Evolutionary conservation across 2,113 vertebrate genomes (phyloP), one percentile per base, ranked within the genome.

Genomic region (Cyprinodon brontotheroides): DNA sequence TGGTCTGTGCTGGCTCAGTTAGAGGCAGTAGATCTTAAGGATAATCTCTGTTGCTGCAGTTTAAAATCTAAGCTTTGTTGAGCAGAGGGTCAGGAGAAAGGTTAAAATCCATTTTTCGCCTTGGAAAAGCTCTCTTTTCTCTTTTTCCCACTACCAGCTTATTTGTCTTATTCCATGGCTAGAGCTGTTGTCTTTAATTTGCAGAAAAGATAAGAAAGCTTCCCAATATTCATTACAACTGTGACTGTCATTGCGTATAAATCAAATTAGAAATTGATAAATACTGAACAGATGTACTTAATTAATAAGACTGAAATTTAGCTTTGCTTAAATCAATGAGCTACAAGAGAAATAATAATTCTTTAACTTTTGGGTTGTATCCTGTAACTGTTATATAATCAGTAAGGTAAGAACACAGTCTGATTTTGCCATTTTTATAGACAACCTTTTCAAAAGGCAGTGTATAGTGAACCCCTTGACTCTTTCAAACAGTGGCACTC

Each of bases 21-120:
- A 70, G 65, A 84, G 72, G 50, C 11, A 4, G 69, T 36, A 50
- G 69, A 85, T 80, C 71, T 78, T 57, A 41, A 40, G 48, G 67
- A 81, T 87, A 85, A 82, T 83, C 72, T 67, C 68, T 65, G 61
- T 71, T 81, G 75, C 40, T 63, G 79, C 65, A 62, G 66, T 61
- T 78, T 82, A 50, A 80, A 83, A 65, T 10, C 5, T 12, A 40
- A 40, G 47, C 41, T 83, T 86, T 80, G 70, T 66, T 65, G 59
- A 73, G 47, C 57, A 74, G 68, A 76, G 62, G 43, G 62, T 84
- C 65, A 81, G 53, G 77, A 78, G 65, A 63, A 76, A 70, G 77
- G 63, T 78, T 70, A 68, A 77, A 80, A 80, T 41, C 61, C 40
- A 66, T 47, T 36, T 13, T 38, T 17, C 70, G 61, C 65, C 45